Conservation (phyloP, 2,797 vertebrate genomes). For the Sardinella longiceps region DNA sequence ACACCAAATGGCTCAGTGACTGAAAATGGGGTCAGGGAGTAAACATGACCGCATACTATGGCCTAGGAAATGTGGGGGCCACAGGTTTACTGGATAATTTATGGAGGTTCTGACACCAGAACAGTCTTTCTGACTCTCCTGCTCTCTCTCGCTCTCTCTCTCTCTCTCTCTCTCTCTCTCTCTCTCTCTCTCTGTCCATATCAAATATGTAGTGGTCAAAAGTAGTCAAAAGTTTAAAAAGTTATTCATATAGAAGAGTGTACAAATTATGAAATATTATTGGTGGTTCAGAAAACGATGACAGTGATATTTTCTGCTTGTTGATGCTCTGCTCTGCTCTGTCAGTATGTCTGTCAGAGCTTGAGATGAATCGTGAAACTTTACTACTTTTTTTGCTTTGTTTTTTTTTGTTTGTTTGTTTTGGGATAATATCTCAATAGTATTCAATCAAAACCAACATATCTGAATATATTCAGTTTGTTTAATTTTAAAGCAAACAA, state of each 20-base stretch:
- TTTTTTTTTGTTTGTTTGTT: background rate
- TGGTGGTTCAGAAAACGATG: background rate
- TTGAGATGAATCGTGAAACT: background rate
- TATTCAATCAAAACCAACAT: background rate
- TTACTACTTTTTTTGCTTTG: background rate
- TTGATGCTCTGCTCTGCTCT: background rate
- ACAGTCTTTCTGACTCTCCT: constrained; percentile 53
- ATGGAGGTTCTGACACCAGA: constrained; percentile 67
- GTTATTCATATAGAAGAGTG: constrained; percentile 38
- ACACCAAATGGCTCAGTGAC: constrained; percentile 65
- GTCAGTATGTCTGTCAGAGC: background rate
- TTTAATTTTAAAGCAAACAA: background rate
- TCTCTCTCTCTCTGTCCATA: too few relatives aligned
- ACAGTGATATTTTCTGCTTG: background rate
- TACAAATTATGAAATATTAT: background rate
- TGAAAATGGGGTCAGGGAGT: constrained; percentile 54
- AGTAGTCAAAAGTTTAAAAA: constrained; percentile 60
- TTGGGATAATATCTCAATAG: background rate
- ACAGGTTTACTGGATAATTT: constrained; percentile 75
- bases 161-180: constrained; percentile 49
- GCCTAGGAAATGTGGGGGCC: constrained; percentile 75
- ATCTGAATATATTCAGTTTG: background rate
- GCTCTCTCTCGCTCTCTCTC: background rate
- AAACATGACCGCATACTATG: constrained; percentile 67
- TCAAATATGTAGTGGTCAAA: constrained; percentile 61